Evolutionary conservation across 2,888 invertebrate species (phyloP).

Genomic region (Chalcosyrphus nemorum): DNA sequence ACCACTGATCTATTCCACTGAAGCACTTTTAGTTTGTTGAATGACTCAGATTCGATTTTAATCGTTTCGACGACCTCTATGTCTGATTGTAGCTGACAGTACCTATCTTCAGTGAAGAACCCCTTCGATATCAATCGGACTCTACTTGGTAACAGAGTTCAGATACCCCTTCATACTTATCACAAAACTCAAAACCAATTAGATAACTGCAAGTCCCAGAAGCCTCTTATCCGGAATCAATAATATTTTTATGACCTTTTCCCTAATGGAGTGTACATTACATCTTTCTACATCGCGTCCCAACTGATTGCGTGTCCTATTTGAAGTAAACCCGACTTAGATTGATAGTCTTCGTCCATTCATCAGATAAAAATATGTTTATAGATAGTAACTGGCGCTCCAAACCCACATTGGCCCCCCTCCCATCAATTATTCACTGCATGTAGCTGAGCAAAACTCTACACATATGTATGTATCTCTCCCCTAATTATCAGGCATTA

Average conservation of each 20-base stretch:
- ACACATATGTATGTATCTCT: not conserved
- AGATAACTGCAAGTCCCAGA: not conserved
- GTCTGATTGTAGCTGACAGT: too few species aligned
- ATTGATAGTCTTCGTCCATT: not conserved
- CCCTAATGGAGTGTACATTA: not conserved
- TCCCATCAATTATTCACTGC: conserved; percentile 1
- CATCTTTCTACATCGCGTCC: not conserved
- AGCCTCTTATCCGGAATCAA: not conserved
- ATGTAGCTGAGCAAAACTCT: not conserved
- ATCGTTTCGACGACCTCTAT: too few species aligned
- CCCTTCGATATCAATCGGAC: too few species aligned
- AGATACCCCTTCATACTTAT: too few species aligned
- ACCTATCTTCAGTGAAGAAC: too few species aligned
- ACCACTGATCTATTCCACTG: too few species aligned
- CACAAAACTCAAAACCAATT: not conserved
- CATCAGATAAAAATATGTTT: conserved; percentile 2
- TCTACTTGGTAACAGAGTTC: too few species aligned
- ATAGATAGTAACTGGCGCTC: conserved; percentile 3
- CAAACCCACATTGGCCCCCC: not conserved
- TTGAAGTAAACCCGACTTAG: conserved; percentile 6
- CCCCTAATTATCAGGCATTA: conserved; percentile 22
- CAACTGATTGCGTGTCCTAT: not conserved
- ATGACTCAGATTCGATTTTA: too few species aligned
- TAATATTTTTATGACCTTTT: not conserved
- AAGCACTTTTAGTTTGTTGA: too few species aligned